phyloP scores from a whole-genome alignment of 2,888 invertebrate genomes.

The Monochamus alternatus region DNA sequence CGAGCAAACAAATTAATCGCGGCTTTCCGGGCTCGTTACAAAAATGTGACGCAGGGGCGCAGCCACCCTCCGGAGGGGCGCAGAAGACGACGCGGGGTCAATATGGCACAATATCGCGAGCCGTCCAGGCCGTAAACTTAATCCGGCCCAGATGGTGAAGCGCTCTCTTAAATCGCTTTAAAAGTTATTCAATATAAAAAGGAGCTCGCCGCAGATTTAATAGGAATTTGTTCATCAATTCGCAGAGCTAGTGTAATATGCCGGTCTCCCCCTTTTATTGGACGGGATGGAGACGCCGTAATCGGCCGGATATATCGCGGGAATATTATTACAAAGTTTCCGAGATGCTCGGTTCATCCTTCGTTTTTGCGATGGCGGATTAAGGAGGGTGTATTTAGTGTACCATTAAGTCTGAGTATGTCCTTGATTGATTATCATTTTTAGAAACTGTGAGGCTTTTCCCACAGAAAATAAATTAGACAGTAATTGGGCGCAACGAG shows the following conservation, averaged over 20 bases:
- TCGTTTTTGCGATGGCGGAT: constrained; percentile 39
- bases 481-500: not conserved
- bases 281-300: constrained; percentile 59
- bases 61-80: not conserved
- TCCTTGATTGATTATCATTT: constrained; percentile 19
- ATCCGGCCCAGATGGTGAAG: constrained; percentile 70
- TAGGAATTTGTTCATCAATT: constrained; percentile 73
- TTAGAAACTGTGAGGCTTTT: not conserved
- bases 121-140: constrained; percentile 68
- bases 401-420: constrained; percentile 31
- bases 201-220: constrained; percentile 71
- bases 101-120: constrained; percentile 62
- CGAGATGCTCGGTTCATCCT: constrained; percentile 34
- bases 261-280: constrained; percentile 61
- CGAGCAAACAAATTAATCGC: constrained; percentile 69
- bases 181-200: constrained; percentile 73
- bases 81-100: constrained; percentile 52
- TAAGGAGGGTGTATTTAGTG: constrained; percentile 42
- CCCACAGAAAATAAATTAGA: not conserved
- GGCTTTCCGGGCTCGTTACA: constrained; percentile 66
- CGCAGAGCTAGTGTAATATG: constrained; percentile 67
- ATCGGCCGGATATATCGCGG: constrained; percentile 56
- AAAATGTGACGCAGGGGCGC: constrained; percentile 64
- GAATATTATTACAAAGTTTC: constrained; percentile 61
- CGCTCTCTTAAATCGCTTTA: constrained; percentile 70